Conservation (phyloP, 2,888 invertebrate genomes). For the Tenodera sinensis region DNA sequence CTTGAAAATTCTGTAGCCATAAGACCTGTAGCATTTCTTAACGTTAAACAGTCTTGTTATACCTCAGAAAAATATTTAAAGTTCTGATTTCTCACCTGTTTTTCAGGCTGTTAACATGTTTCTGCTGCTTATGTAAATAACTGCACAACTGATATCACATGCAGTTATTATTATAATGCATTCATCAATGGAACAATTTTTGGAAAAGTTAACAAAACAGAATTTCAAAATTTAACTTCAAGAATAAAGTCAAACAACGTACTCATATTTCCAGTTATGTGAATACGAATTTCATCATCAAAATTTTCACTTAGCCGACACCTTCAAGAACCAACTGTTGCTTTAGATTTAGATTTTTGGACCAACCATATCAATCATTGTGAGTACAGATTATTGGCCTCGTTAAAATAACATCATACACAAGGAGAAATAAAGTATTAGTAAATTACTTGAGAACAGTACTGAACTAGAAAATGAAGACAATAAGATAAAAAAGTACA, state of each 20-base stretch:
- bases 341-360: neutral
- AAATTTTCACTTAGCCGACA: neutral
- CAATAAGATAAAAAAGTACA: neutral
- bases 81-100: too few relatives aligned
- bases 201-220: neutral
- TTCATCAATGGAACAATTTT: neutral
- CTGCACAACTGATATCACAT: too few relatives aligned
- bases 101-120: too few relatives aligned
- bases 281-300: neutral
- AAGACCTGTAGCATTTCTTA: too few relatives aligned
- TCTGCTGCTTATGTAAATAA: too few relatives aligned
- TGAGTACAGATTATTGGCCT: neutral
- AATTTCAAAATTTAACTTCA: neutral
- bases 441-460: neutral
- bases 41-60: too few relatives aligned
- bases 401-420: neutral
- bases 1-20: too few relatives aligned
- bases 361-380: neutral
- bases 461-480: neutral
- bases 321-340: too few relatives aligned
- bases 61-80: too few relatives aligned
- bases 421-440: neutral
- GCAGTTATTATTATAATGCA: too few relatives aligned
- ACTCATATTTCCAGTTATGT: neutral
- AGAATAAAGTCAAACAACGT: neutral